Conservation (phyloP, 1,140 invertebrate genomes). For the Thaumatotibia leucotreta region DNA sequence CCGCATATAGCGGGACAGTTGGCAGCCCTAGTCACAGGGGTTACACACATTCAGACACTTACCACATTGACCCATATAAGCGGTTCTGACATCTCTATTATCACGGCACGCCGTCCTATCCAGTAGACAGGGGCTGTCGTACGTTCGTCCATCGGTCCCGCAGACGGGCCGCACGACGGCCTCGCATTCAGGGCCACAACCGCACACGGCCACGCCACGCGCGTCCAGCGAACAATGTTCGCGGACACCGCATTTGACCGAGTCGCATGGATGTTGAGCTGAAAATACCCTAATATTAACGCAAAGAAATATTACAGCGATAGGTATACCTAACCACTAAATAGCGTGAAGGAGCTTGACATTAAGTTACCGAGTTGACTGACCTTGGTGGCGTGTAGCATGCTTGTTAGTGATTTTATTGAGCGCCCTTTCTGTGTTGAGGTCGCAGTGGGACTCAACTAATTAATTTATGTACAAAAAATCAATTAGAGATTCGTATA, state of each 20-base stretch:
- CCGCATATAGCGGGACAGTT: too few relatives aligned
- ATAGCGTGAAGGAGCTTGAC: background rate
- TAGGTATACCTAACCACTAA: background rate
- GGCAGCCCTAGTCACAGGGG: too few relatives aligned
- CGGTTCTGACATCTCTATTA: conserved; percentile 81
- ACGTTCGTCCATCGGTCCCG: conserved; percentile 87
- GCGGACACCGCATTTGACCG: conserved; percentile 83
- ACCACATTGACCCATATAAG: conserved; percentile 89
- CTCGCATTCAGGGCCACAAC: conserved; percentile 88
- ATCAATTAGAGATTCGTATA: background rate
- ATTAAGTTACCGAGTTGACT: background rate
- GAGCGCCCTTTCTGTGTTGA: background rate
- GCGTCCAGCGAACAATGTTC: conserved; percentile 90
- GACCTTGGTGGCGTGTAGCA: background rate
- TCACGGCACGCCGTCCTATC: conserved; percentile 84
- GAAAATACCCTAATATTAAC: conserved; percentile 12
- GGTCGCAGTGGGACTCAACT: background rate
- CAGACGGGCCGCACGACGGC: conserved; percentile 89
- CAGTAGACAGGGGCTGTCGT: conserved; percentile 88
- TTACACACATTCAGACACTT: too few relatives aligned
- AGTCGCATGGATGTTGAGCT: conserved; percentile 90
- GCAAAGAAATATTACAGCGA: background rate
- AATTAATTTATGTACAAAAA: background rate
- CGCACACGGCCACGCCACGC: conserved; percentile 88
- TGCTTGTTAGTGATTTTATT: background rate